Conservation (phyloP, 1,140 invertebrate species). For the Bombus superbus region DNA sequence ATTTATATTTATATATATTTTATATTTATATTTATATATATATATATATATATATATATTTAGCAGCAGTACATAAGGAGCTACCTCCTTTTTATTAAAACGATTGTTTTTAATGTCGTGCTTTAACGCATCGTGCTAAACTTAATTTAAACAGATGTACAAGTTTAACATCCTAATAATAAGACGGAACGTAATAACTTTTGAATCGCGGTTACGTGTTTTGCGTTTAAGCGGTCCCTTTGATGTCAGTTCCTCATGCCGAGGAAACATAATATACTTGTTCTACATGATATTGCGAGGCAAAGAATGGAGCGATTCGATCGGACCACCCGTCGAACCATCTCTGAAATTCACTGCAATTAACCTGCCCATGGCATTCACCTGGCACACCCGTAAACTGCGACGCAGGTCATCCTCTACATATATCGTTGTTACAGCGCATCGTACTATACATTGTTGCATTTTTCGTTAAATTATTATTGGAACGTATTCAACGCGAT, state of each 20-base stretch:
- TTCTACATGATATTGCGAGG: background rate
- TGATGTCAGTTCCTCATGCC: background rate
- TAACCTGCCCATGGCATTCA: background rate
- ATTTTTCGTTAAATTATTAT: background rate
- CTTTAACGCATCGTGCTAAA: too few relatives aligned
- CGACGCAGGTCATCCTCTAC: background rate
- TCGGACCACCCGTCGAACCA: conserved; percentile 3
- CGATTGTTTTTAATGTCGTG: too few relatives aligned
- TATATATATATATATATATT: too few relatives aligned
- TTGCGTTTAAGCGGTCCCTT: background rate
- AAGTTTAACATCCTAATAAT: background rate
- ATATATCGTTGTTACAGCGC: background rate
- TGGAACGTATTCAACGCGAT: background rate
- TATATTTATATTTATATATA: too few relatives aligned
- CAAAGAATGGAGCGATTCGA: conserved; percentile 10
- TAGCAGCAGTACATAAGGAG: too few relatives aligned
- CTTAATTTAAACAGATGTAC: background rate
- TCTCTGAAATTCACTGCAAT: background rate
- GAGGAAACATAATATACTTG: background rate
- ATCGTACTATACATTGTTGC: background rate
- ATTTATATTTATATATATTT: too few relatives aligned
- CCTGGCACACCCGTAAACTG: background rate
- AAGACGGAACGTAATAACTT: background rate
- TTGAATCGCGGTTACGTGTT: background rate
- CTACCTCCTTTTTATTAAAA: too few relatives aligned